phyloP scores from a whole-genome alignment of 2,113 vertebrate species.

The Tetraodon nigroviridis region DNA sequence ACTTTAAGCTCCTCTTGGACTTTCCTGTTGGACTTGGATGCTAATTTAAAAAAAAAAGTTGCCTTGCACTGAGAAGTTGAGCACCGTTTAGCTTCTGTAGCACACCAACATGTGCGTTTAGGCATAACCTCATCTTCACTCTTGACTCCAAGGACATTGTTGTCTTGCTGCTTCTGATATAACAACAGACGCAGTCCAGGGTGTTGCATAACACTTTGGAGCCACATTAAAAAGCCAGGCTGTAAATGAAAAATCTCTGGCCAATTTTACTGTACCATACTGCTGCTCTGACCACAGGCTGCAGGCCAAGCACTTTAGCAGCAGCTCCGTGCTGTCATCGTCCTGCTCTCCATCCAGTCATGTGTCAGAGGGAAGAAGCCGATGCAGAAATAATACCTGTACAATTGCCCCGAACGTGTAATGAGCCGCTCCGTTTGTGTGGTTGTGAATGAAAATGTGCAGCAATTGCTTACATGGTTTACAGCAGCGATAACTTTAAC shows the following conservation, averaged over 20 bases:
- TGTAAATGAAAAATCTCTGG: slow-evolving; percentile 45
- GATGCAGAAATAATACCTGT: slow-evolving; percentile 6
- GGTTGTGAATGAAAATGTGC: neutral
- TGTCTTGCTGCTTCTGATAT: slow-evolving; percentile 55
- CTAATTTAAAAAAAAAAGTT: slow-evolving; percentile 12
- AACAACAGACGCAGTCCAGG: slow-evolving; percentile 50
- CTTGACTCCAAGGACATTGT: slow-evolving; percentile 36
- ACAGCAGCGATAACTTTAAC: neutral
- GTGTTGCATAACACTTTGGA: slow-evolving; percentile 60
- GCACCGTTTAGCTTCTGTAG: slow-evolving; percentile 29
- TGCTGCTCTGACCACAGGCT: slow-evolving; percentile 30
- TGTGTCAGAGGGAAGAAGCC: slow-evolving; percentile 38
- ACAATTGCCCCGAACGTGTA: neutral
- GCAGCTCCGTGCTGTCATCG: slow-evolving; percentile 14
- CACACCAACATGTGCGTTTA: slow-evolving; percentile 31
- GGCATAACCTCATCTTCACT: slow-evolving; percentile 40
- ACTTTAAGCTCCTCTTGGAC: too few species aligned
- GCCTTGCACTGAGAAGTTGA: slow-evolving; percentile 22
- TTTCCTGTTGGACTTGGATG: slow-evolving; percentile 21
- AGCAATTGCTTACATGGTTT: slow-evolving; percentile 9
- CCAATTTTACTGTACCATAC: slow-evolving; percentile 35
- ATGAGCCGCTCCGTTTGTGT: neutral
- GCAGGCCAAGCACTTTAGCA: slow-evolving; percentile 40
- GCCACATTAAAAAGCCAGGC: slow-evolving; percentile 49
- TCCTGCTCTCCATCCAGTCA: slow-evolving; percentile 18